Evolutionary conservation across 2,797 vertebrate genomes (phyloP).

Genomic region (Saxicola maurus): DNA sequence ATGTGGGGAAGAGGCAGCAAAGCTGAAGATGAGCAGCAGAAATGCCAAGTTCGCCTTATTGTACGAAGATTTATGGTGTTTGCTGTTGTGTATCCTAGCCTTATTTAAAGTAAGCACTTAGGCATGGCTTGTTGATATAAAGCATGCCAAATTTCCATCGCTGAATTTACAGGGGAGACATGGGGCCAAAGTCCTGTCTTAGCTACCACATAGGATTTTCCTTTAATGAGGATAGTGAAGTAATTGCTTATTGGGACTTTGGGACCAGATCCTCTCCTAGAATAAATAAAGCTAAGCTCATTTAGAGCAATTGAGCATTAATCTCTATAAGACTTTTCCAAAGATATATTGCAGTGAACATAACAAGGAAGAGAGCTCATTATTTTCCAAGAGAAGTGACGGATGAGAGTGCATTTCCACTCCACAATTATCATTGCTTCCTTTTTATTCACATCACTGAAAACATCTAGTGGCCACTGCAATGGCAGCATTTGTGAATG

Average conservation of each 20-base stretch:
- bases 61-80: neutral
- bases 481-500: conserved; percentile 25
- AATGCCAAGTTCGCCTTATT: neutral
- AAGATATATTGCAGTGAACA: neutral
- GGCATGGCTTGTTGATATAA: neutral
- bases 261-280: conserved; percentile 19
- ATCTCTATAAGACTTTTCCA: conserved; percentile 22
- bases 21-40: neutral
- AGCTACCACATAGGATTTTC: neutral
- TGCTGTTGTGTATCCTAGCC: neutral
- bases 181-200: neutral
- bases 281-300: conserved; percentile 55
- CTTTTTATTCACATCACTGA: neutral
- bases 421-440: neutral
- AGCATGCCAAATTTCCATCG: neutral
- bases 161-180: neutral
- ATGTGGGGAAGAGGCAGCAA: accelerated
- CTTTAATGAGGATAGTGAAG: neutral
- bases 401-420: neutral
- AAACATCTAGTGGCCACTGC: neutral
- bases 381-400: conserved; percentile 36
- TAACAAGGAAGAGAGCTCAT: conserved; percentile 19
- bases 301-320: conserved; percentile 42
- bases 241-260: conserved; percentile 8
- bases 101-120: conserved; percentile 13